Evolutionary conservation across 2,888 invertebrate species (phyloP), one percentile per base, ranked within the genome.

Genomic region (Julus scandinavius): DNA sequence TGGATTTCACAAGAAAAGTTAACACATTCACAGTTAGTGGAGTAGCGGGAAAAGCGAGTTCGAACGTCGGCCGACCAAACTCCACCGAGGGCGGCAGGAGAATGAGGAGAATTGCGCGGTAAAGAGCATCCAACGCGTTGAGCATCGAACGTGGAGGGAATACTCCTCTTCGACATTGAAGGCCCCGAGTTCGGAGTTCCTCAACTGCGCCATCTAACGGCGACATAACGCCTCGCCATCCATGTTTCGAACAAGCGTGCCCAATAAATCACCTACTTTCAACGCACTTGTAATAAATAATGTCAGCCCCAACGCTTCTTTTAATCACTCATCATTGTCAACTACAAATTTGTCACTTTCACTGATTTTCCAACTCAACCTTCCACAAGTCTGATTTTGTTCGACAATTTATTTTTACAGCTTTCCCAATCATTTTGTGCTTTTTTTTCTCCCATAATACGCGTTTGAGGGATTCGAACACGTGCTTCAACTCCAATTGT

Each of bases 251-350:
- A 54, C 17, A 15, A 7, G 45, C 15, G 54, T 54, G 20, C n/a
- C 20, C 63, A 20, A 63, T 63, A 63, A n/a, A 63, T 63, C 63
- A 63, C 63, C 63, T 17, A 63, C 63, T 63, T 63, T 63, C 63
- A 63, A 63, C 63, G 20, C 63, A 63, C 63, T 63, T n/a, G 20
- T 63, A 63, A 63, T 63, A 63, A 63, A 63, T 63, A 63, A 63
- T n/a, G 63, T 63, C 63, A 63, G 63, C 63, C 63, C 63, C 63
- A 63, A 63, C 63, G 63, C 63, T 63, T 63, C 63, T 63, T 63
- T 63, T 63, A 63, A 63, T 63, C 63, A 63, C 63, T 63, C 63
- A 63, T 63, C 63, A 63, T 63, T 63, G 63, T 63, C 63, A 63
- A 63, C 63, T 63, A 63, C 63, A 63, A 63, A 63, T 63, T 63